These are phyloP conservation scores for Blomia tropicalis DNA, from an alignment of 2,888 invertebrate species.

Conservation along the genomic window DNA sequence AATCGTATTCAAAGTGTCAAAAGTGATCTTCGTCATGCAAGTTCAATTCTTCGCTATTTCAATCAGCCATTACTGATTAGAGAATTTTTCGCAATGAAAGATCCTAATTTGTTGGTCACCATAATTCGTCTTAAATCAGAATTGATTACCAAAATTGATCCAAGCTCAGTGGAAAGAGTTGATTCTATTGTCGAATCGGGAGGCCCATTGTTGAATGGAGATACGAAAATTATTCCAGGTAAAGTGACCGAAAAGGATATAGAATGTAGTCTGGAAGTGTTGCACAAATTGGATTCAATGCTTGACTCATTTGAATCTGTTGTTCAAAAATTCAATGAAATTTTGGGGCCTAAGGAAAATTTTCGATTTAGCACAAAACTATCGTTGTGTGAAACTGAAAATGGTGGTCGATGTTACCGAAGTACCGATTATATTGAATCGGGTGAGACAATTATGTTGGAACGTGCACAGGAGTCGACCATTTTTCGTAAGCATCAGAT, in stretches of 20 bases:
- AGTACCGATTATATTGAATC: not conserved
- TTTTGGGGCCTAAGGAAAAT: no score
- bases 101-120: not conserved
- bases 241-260: no score
- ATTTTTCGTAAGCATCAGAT: not conserved
- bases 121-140: no score
- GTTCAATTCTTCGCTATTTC: not conserved
- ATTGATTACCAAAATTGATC: no score
- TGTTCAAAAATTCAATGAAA: not conserved
- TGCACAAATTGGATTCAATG: not conserved
- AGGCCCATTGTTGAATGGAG: no score
- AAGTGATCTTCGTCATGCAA: not conserved
- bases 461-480: not conserved
- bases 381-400: not conserved
- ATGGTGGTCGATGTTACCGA: not conserved
- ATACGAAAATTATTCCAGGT: no score
- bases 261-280: not conserved
- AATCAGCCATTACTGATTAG: not conserved
- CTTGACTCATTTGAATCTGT: not conserved
- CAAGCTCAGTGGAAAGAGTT: no score
- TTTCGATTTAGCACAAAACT: not conserved
- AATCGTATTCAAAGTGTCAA: not conserved
- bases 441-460: not conserved
- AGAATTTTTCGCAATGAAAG: not conserved
- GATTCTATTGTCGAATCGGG: no score